A percentile compares a stretch with the other conserved stretches of the same genome.
phyloP scores from a whole-genome alignment of 2,888 invertebrate genomes.

The Andrena marginata region DNA sequence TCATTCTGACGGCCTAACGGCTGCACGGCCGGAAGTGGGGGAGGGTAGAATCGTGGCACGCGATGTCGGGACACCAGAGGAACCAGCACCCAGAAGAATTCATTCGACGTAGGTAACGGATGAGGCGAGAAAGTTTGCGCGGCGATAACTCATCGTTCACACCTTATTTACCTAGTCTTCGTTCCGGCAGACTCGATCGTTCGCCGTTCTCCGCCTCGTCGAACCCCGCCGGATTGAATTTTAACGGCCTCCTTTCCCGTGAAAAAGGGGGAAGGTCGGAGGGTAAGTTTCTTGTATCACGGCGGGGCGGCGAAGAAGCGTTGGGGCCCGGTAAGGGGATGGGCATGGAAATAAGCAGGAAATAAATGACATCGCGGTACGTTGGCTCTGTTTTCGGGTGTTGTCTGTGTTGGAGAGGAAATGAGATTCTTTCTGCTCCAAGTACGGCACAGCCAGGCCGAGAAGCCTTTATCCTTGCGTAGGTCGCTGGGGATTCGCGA shows the following conservation, averaged over 20 bases:
- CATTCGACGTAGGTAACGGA: conserved; percentile 68
- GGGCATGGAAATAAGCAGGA: conserved; percentile 16
- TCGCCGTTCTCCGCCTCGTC: conserved; percentile 36
- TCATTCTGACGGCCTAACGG: conserved; percentile 65
- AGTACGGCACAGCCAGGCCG: background rate
- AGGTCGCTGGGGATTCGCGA: background rate
- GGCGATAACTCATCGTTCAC: conserved; percentile 72
- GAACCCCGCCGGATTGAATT: conserved; percentile 62
- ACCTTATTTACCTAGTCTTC: conserved; percentile 69
- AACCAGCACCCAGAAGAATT: conserved; percentile 66
- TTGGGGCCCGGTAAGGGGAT: background rate
- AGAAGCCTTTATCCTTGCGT: conserved; percentile 4
- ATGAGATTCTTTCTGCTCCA: conserved; percentile 15
- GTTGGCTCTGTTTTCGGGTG: conserved; percentile 10
- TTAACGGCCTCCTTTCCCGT: conserved; percentile 44
- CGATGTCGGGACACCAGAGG: conserved; percentile 52
- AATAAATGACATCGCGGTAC: conserved; percentile 31
- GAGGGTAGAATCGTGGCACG: conserved; percentile 44
- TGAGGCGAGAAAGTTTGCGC: conserved; percentile 70
- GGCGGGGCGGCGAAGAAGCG: background rate
- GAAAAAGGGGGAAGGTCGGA: background rate
- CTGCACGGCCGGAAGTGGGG: conserved; percentile 9
- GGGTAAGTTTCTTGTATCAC: background rate
- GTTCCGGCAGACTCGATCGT: conserved; percentile 55
- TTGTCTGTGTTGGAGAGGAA: conserved; percentile 26